Base-by-base conservation (phyloP, 2,113 vertebrate species). In the Carassius auratus region DNA sequence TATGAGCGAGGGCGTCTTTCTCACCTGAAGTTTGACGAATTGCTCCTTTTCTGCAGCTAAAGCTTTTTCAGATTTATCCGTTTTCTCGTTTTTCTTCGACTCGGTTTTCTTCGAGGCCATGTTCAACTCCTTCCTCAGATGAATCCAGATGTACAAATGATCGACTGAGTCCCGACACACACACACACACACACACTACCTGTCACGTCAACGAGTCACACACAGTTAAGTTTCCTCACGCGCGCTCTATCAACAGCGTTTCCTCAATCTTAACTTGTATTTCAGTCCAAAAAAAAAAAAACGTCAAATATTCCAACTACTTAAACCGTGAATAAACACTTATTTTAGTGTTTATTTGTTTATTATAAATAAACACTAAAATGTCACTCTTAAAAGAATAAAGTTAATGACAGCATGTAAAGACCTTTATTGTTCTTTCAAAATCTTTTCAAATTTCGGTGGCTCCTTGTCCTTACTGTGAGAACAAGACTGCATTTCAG, bases 11-110 rank as follows among this genome's bases (percentile, higher is more conserved):
- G 30, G 30, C 30, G 30, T 30, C 30, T 30, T 30, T 45, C 42
- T 81, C 19, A 95, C 94, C 93, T 95, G 94, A 4, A 92, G 92
- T 89, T 95, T 95, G 6, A 87, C 87, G 59, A 95, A 95, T 76
- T 94, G 94, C 69, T 94, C 93, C 76, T 95, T 95, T 84, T 95
- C 94, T 0, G 93, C 94, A 55, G 93, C 93, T 87, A 95, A 84
- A 68, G 88, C 91, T 4, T 95, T 95, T 82, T 95, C 94, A 3
- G 93, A 93, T 90, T 93, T 94, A 76, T 95, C 89, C 13, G 83
- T 86, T 76, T 85, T 94, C 2, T 95, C 94, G 13, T n/a, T 91
- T 84, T 95, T 95, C 21, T 83, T 83, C 12, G 62, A 62, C 45
- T 80, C 78, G 52, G 23, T 78, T 80, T 80, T 94, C 89, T 94